These are phyloP conservation scores for Rousettus leschenaultii DNA, from an alignment of 2,113 vertebrate genomes.

Conservation along the genomic window DNA sequence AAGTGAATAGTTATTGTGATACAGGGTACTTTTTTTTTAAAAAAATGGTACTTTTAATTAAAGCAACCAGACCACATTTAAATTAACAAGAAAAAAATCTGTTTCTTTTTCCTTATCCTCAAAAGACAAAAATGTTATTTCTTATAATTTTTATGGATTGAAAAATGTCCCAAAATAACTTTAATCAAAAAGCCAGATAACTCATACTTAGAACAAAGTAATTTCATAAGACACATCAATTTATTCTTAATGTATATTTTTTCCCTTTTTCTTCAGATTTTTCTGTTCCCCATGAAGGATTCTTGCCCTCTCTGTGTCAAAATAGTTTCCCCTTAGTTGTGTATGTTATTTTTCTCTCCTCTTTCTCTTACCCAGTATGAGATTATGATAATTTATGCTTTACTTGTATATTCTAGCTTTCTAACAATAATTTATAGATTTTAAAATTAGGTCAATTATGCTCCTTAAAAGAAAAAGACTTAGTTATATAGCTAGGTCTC, in stretches of 20 bases:
- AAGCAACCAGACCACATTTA: background rate
- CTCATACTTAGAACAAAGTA: background rate
- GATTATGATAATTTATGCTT: background rate
- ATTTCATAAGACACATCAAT: background rate
- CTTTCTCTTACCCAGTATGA: background rate
- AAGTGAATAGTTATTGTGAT: background rate
- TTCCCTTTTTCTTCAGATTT: background rate
- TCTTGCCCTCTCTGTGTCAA: background rate
- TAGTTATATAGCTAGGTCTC: background rate
- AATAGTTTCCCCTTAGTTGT: background rate
- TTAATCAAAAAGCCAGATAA: slow-evolving; percentile 2
- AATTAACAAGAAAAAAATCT: background rate
- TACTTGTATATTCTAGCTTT: background rate
- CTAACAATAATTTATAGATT: background rate
- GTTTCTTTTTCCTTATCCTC: background rate
- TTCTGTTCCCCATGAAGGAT: background rate
- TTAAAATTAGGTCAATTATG: background rate
- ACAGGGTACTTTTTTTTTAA: background rate
- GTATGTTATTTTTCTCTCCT: background rate
- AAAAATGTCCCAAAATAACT: slow-evolving; percentile 25
- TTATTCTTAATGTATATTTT: background rate
- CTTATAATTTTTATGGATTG: background rate
- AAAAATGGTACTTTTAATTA: background rate
- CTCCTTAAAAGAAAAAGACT: background rate
- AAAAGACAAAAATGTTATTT: slow-evolving; percentile 6